These are phyloP conservation scores for Coenonympha arcania DNA, from an alignment of 2,888 invertebrate species.

Conservation along the genomic window DNA sequence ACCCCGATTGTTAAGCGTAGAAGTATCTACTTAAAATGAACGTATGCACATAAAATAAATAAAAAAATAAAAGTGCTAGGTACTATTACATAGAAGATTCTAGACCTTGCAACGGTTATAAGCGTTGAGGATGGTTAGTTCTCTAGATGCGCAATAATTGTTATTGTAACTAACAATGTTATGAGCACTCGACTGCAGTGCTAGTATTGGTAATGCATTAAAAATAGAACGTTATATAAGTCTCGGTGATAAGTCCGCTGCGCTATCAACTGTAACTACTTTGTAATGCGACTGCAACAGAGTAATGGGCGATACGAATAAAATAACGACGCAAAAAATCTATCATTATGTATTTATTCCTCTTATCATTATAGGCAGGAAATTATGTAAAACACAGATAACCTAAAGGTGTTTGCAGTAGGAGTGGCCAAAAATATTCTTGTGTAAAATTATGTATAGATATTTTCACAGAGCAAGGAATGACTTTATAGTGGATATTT, in stretches of 20 bases:
- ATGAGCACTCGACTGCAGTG: conserved; percentile 7
- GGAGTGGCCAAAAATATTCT: neutral
- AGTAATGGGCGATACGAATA: neutral
- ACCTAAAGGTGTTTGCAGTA: neutral
- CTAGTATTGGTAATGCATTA: conserved; percentile 3
- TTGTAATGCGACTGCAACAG: conserved; percentile 4
- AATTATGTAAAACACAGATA: neutral
- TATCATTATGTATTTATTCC: neutral
- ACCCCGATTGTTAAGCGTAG: conserved; percentile 19
- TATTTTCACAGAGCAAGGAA: no score
- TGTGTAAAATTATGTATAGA: neutral
- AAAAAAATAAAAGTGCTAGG: neutral
- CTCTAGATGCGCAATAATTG: conserved; percentile 17
- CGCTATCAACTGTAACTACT: conserved; percentile 8
- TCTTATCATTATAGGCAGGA: neutral
- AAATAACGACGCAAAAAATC: neutral
- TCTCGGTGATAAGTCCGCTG: conserved; percentile 4
- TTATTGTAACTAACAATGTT: conserved; percentile 15
- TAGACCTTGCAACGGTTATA: conserved; percentile 27
- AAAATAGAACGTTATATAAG: conserved; percentile 18
- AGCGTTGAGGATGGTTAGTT: conserved; percentile 46
- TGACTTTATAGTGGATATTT: no score
- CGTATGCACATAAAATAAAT: neutral
- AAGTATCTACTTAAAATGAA: neutral
- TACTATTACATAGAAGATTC: conserved; percentile 26